Conservation (phyloP, 2,888 invertebrate genomes). For the Poecilus cupreus region DNA sequence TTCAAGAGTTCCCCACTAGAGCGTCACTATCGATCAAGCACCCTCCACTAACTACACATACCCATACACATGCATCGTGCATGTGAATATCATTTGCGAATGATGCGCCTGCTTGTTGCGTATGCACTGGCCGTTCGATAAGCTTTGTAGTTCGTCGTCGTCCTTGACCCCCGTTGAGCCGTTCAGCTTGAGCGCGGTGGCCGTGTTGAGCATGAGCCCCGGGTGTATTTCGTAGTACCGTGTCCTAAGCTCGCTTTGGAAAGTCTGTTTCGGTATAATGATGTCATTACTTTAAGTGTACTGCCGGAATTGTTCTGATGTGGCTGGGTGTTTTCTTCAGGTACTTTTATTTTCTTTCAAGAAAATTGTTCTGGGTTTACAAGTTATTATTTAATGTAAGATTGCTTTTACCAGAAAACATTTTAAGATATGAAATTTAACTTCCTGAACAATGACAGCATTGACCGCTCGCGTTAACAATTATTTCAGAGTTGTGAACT, state of each 20-base stretch:
- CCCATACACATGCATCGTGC: neutral
- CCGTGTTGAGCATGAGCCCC: neutral
- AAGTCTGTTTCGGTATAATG: neutral
- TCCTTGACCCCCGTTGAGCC: neutral
- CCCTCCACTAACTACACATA: neutral
- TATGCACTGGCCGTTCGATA: neutral
- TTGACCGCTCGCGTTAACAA: too few species aligned
- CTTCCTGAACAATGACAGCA: too few species aligned
- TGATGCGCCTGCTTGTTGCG: conserved; percentile 12
- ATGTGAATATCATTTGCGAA: neutral
- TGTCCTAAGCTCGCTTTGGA: neutral
- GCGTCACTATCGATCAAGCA: neutral
- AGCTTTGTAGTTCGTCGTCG: neutral
- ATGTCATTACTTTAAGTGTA: conserved; percentile 12
- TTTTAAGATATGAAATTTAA: too few species aligned
- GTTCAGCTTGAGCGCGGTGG: neutral
- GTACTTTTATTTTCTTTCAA: neutral
- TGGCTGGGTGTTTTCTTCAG: neutral
- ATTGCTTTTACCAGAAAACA: too few species aligned
- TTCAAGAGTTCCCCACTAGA: conserved; percentile 27
- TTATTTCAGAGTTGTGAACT: too few species aligned
- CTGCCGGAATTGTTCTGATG: neutral
- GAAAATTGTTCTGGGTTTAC: neutral
- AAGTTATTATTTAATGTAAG: too few species aligned
- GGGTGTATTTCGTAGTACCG: neutral